phyloP scores from a whole-genome alignment of 2,113 vertebrate genomes.

The Alethe castanea region DNA sequence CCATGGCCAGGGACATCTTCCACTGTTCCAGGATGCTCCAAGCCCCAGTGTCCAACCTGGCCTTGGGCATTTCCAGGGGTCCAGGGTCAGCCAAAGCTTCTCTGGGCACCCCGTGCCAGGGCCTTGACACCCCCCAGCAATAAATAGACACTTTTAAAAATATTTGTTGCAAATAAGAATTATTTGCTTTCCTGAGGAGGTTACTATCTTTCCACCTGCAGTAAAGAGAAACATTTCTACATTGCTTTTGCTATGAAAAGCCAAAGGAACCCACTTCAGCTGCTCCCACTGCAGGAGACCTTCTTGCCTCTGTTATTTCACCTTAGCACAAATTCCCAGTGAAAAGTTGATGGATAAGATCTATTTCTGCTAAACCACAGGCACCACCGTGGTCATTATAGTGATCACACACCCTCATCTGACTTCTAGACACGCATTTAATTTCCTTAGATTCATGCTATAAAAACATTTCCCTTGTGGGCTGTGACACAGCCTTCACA shows the following conservation, averaged over 20 bases:
- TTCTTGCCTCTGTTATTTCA: not conserved
- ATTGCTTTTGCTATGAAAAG: not conserved
- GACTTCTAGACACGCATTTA: not conserved
- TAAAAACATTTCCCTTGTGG: not conserved
- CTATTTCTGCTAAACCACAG: not conserved
- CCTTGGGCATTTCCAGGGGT: not conserved
- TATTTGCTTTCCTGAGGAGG: not conserved
- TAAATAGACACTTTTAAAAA: no score
- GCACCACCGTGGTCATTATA: not conserved
- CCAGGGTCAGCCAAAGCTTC: not conserved
- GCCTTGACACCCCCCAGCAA: accelerated
- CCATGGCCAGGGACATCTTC: accelerated
- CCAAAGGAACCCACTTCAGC: not conserved
- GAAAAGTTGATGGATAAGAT: not conserved
- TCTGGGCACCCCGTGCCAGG: not conserved
- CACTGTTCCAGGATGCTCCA: accelerated
- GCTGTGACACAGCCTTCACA: not conserved
- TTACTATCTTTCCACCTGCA: not conserved
- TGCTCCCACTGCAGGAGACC: not conserved
- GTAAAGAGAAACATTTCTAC: not conserved
- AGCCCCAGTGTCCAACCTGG: accelerated
- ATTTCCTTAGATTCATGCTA: not conserved
- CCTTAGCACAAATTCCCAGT: not conserved
- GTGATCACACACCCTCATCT: not conserved
- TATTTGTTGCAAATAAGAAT: not conserved